Conservation (phyloP, 2,113 vertebrate species). For the Larimichthys crocea region DNA sequence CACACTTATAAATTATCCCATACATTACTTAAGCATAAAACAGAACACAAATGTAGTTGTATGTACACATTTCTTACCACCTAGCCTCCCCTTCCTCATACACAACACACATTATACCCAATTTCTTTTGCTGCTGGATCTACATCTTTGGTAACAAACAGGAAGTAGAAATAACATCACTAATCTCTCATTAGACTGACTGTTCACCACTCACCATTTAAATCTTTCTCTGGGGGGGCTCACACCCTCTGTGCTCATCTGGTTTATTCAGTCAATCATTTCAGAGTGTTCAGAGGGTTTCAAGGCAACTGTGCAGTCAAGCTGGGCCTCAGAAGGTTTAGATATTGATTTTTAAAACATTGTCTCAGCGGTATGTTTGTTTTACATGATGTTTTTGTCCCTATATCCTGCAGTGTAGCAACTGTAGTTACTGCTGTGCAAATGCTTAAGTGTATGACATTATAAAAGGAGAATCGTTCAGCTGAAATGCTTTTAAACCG, state of each 20-base stretch:
- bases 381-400: not conserved
- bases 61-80: too few relatives aligned
- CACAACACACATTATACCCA: too few relatives aligned
- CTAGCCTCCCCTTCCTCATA: too few relatives aligned
- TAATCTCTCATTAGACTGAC: not conserved
- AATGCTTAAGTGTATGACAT: not conserved
- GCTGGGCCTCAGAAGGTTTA: not conserved
- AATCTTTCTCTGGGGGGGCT: not conserved
- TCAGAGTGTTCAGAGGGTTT: not conserved
- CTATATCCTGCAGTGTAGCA: not conserved
- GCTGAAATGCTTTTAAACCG: not conserved
- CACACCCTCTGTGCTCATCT: constrained; percentile 11
- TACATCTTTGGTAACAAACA: not conserved
- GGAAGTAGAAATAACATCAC: not conserved
- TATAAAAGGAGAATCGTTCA: not conserved
- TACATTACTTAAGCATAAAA: too few relatives aligned
- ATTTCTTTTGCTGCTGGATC: too few relatives aligned
- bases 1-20: too few relatives aligned
- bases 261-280: constrained; percentile 15
- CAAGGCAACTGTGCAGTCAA: not conserved
- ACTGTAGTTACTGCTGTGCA: not conserved
- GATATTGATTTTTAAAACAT: not conserved
- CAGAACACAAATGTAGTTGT: too few relatives aligned
- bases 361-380: not conserved
- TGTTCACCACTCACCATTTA: constrained; percentile 2